phyloP scores from a whole-genome alignment of 2,113 vertebrate species.

The Aythya baeri region DNA sequence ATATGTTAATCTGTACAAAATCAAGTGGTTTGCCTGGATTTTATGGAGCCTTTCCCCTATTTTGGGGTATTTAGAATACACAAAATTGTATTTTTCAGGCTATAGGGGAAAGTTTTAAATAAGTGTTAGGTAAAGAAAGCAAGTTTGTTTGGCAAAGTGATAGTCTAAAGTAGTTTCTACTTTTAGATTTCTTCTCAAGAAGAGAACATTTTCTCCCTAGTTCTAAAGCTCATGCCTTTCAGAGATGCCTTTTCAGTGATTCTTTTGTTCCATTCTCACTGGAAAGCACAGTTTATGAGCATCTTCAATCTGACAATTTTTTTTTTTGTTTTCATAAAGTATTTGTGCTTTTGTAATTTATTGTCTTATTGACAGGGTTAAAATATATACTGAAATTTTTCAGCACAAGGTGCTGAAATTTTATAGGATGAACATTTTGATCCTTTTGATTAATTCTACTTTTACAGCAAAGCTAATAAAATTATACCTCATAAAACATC shows the following conservation, averaged over 20 bases:
- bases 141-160: not conserved
- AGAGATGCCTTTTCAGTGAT: not conserved
- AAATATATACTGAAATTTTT: not conserved
- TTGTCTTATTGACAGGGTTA: not conserved
- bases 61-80: not conserved
- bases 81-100: not conserved
- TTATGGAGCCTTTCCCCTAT: not conserved
- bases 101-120: not conserved
- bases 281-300: not conserved
- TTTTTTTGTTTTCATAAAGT: not conserved
- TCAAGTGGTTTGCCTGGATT: constrained; percentile 17
- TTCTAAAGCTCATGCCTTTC: not conserved
- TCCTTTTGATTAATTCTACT: not conserved
- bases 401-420: not conserved
- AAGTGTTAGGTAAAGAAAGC: not conserved
- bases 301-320: not conserved
- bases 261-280: not conserved
- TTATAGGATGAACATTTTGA: not conserved
- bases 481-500: not conserved
- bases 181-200: constrained; percentile 26
- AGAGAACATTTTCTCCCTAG: not conserved
- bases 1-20: constrained; percentile 53
- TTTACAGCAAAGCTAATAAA: constrained; percentile 2
- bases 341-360: not conserved
- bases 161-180: not conserved